Evolutionary conservation across 2,113 vertebrate genomes (phyloP), one percentile per base, ranked within the genome.

Genomic region (Manacus vitellinus): DNA sequence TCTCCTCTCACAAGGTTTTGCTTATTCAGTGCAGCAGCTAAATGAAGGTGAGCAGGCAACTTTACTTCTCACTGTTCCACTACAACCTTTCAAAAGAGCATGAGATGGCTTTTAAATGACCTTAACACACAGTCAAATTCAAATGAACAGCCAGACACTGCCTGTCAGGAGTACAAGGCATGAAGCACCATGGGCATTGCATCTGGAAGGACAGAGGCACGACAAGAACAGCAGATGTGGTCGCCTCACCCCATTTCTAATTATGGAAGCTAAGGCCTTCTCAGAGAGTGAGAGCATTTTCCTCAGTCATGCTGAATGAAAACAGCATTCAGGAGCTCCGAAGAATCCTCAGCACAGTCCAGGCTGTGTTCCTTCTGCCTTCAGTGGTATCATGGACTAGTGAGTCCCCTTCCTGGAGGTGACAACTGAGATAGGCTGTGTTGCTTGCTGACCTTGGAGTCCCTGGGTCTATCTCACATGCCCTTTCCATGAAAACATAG

Each of bases 261-360:
- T 51, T 21, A 6, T 19, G 49, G 58, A 76, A 85, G 16, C 28
- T 49, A 63, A 68, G 58, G 24, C 20, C 30, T 55, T 61, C 24
- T 78, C 43, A 75, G 41, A 55, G 24, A 51, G 21, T 20, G 28
- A 31, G 31, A 33, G 28, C 15, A 8, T 49, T 73, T 83, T 31
- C 17, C 41, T 74, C 12, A 14, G 41, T 44, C 19, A 7, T 2
- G 2, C 33, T 78, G 61, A 51, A 27, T 0, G 2, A 78, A 74
- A 59, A 49, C 52, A 55, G 27, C 0, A 0, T n/a, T 71, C 35
- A 27, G 65, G 28, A 85, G 31, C 59, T 84, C 25, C 0, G 0
- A 33, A 39, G 31, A 85, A 31, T 35, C 2, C 5, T 33, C 66
- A 43, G 56, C 33, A 30, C 58, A 77, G 14, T 12, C 43, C 47